Conservation (phyloP, 2,888 invertebrate genomes). For the Busseola fusca region DNA sequence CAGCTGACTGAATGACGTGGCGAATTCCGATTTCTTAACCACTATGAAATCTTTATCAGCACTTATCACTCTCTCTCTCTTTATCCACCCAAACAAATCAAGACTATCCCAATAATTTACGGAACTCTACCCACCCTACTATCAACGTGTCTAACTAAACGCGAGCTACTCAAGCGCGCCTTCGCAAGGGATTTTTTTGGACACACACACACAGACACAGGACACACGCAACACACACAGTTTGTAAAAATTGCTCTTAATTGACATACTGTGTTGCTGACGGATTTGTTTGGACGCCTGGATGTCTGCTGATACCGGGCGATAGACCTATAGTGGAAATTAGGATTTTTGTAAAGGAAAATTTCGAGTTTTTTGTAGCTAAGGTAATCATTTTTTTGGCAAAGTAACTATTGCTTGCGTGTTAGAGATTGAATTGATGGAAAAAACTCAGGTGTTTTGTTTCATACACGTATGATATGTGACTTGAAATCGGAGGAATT, state of each 20-base stretch:
- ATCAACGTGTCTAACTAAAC: conserved; percentile 41
- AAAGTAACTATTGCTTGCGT: background rate
- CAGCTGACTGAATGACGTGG: background rate
- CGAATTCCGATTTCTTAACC: background rate
- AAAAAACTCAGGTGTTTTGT: background rate
- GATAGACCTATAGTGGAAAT: background rate
- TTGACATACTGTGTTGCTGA: conserved; percentile 49
- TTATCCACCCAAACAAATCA: background rate
- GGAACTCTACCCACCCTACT: conserved; percentile 14
- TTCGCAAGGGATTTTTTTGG: conserved; percentile 59
- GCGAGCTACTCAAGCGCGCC: conserved; percentile 52
- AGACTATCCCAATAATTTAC: conserved; percentile 31
- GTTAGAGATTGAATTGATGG: background rate
- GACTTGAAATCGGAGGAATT: background rate
- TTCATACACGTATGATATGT: background rate
- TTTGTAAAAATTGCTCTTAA: conserved; percentile 50
- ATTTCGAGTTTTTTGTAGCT: background rate
- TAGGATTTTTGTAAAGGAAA: no score
- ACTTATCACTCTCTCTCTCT: no score
- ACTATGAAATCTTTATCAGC: background rate
- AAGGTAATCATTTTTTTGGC: background rate
- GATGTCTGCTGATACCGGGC: conserved; percentile 25
- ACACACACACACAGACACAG: conserved; percentile 18
- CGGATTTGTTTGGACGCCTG: conserved; percentile 51
- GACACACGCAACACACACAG: conserved; percentile 8